Percentiles rank a stretch among this genome's conserved stretches.
These are phyloP conservation scores for Megatriorchis doriae DNA, from an alignment of 2,113 vertebrate genomes.

Conservation along the genomic window DNA sequence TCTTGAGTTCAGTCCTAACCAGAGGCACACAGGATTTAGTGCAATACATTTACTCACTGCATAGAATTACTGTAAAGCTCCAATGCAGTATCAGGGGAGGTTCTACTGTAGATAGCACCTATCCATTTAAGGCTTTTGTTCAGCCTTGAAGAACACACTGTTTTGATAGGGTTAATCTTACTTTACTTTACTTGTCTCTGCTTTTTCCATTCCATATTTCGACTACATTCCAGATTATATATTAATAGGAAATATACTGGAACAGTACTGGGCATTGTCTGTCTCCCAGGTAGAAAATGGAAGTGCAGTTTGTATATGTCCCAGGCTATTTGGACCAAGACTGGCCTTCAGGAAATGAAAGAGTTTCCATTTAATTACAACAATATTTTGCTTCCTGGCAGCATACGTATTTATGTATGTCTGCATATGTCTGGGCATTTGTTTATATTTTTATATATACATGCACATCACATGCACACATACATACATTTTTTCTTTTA, in stretches of 20 bases:
- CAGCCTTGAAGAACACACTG: neutral
- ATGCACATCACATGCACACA: neutral
- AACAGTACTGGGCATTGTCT: neutral
- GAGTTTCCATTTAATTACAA: neutral
- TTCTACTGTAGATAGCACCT: neutral
- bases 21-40: neutral
- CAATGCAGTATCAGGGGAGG: neutral
- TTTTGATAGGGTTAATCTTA: neutral
- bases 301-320: neutral
- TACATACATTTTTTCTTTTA: neutral
- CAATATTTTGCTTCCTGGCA: neutral
- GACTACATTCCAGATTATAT: neutral
- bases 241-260: neutral
- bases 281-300: neutral
- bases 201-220: neutral
- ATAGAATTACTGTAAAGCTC: neutral
- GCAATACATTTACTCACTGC: neutral
- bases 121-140: neutral
- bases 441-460: neutral
- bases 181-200: neutral
- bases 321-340: neutral
- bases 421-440: neutral
- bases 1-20: neutral
- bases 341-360: neutral
- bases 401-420: rapidly evolving